Evolutionary conservation across 1,140 invertebrate species (phyloP).

Genomic region (Thaumetopoea pityocampa): DNA sequence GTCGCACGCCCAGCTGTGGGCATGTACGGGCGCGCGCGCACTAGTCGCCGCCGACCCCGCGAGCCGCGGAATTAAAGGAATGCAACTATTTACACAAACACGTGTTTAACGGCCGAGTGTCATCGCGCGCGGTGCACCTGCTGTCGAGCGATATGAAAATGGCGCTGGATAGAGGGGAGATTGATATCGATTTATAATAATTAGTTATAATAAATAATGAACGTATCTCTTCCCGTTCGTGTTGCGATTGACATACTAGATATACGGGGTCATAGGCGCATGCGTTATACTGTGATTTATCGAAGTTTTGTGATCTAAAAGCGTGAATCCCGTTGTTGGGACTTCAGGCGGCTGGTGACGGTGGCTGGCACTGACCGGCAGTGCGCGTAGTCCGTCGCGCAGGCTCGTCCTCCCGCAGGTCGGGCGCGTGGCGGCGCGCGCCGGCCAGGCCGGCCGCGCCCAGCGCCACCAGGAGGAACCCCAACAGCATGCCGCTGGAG

Average conservation of each 20-base stretch:
- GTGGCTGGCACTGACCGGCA: conserved; percentile 52
- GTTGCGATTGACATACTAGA: no score
- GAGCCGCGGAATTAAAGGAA: conserved; percentile 35
- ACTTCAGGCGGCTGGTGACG: conserved; percentile 22
- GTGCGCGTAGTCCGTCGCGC: conserved; percentile 59
- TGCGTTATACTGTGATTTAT: no score
- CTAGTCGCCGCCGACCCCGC: conserved; percentile 26
- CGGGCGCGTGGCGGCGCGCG: conserved; percentile 58
- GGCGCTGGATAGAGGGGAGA: conserved; percentile 16
- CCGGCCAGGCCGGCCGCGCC: conserved; percentile 41
- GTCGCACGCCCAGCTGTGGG: conserved; percentile 16
- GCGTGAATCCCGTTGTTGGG: no score
- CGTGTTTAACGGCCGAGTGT: conserved; percentile 4
- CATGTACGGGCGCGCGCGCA: conserved; percentile 26
- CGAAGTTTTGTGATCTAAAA: no score
- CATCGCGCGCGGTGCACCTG: neutral
- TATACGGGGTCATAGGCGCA: no score
- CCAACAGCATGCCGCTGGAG: conserved; percentile 47
- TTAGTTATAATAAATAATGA: no score
- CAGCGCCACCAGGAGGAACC: conserved; percentile 50
- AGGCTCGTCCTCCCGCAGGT: conserved; percentile 63
- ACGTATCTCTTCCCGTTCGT: no score
- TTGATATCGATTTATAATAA: conserved; percentile 32
- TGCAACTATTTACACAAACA: conserved; percentile 57
- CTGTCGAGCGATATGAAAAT: no score